Percentiles rank a stretch among this genome's conserved stretches.
These are phyloP conservation scores for Phragmatobia fuliginosa DNA, from an alignment of 2,888 invertebrate species.

Conservation along the genomic window DNA sequence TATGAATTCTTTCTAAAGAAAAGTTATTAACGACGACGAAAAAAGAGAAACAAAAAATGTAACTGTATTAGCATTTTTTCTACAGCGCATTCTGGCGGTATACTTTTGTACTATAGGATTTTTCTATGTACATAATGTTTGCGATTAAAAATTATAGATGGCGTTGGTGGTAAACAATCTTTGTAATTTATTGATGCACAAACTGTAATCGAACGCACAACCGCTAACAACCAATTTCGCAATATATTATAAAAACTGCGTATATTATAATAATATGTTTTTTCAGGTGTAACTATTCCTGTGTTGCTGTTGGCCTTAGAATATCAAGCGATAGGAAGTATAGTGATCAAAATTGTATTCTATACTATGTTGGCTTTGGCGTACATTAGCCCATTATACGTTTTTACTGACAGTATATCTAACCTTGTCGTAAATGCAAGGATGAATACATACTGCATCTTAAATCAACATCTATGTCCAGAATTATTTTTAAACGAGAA, in stretches of 20 bases:
- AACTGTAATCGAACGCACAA: not conserved
- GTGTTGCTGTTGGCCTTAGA: conserved; percentile 14
- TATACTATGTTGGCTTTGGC: not conserved
- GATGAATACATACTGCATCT: conserved; percentile 27
- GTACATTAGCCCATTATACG: conserved; percentile 22
- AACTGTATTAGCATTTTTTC: not conserved
- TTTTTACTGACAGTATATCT: conserved; percentile 14
- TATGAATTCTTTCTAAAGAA: too few relatives aligned
- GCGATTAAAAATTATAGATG: not conserved
- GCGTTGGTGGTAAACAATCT: not conserved
- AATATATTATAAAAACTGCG: not conserved
- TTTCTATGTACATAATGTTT: not conserved
- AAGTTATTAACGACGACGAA: too few relatives aligned
- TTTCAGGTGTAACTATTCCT: conserved; percentile 23
- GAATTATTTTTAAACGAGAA: conserved; percentile 8
- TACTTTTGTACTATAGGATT: not conserved
- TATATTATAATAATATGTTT: too few relatives aligned
- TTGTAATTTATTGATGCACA: not conserved
- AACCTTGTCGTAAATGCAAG: conserved; percentile 22
- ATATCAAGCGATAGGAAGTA: fast-evolving
- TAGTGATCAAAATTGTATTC: not conserved
- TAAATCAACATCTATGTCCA: conserved; percentile 29
- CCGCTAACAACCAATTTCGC: too few relatives aligned
- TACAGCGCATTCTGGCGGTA: not conserved
- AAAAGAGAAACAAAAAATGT: too few relatives aligned